Evolutionary conservation across 2,113 vertebrate species (phyloP).

Genomic region (Rhineura floridana): DNA sequence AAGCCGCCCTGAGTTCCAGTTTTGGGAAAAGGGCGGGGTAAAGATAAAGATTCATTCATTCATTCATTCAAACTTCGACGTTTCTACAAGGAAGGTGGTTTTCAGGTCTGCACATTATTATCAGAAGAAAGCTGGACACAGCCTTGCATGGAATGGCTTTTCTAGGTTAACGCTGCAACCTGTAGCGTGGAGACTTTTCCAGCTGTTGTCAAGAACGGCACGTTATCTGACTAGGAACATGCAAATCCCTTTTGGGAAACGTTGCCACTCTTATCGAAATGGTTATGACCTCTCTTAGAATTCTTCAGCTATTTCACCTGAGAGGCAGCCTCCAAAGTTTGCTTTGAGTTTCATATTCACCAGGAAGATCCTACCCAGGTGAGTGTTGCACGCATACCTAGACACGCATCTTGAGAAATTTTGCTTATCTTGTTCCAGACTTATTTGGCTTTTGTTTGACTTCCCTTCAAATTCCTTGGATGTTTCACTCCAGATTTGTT

Average conservation of each 20-base stretch:
- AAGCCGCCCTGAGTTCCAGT: no score
- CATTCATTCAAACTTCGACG: no score
- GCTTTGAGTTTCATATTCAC: neutral
- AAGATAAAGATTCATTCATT: no score
- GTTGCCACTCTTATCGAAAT: neutral
- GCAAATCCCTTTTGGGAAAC: neutral
- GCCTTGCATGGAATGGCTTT: neutral
- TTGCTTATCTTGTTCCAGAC: neutral
- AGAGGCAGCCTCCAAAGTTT: neutral
- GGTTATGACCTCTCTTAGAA: neutral
- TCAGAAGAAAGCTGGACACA: neutral
- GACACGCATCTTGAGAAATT: neutral
- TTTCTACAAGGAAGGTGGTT: neutral
- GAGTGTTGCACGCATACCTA: no score
- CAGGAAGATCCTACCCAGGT: neutral
- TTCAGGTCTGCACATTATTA: neutral
- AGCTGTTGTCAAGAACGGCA: neutral
- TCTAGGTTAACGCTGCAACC: neutral
- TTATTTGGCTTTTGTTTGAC: neutral
- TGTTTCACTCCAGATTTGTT: neutral
- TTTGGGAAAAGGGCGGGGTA: no score
- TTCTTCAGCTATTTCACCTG: neutral
- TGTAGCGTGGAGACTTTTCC: neutral
- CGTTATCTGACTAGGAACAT: neutral
- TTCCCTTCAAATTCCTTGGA: neutral